phyloP scores from a whole-genome alignment of 2,797 vertebrate species.

The Varecia variegata region DNA sequence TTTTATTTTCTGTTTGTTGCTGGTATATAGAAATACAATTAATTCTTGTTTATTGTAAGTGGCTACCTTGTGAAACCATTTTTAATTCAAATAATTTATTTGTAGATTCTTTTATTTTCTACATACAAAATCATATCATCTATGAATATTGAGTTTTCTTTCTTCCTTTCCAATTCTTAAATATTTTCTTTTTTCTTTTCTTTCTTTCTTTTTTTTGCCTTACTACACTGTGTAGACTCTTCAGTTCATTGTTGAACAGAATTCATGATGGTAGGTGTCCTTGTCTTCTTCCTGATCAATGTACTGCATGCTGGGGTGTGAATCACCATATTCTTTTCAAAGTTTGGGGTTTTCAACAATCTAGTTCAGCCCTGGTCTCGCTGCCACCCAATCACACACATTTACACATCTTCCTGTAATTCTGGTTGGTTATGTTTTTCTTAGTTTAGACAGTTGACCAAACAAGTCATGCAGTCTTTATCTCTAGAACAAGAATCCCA shows the following conservation, averaged over 20 bases:
- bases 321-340: neutral
- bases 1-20: neutral
- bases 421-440: neutral
- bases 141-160: neutral
- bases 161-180: neutral
- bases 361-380: neutral
- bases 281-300: neutral
- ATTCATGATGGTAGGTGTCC: neutral
- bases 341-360: neutral
- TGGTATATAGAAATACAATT: neutral
- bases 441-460: neutral
- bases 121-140: neutral
- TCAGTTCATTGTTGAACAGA: neutral
- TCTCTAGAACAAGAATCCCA: neutral
- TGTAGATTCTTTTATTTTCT: neutral
- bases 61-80: neutral
- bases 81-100: slow-evolving; percentile 21
- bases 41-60: neutral
- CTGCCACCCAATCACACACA: neutral
- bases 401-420: neutral
- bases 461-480: neutral
- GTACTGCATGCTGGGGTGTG: neutral
- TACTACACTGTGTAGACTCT: neutral
- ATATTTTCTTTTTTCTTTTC: neutral
- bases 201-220: neutral